Percentiles rank a stretch among this genome's conserved stretches.
phyloP scores from a whole-genome alignment of 2,888 invertebrate species.

The Dryocosmus kuriphilus region DNA sequence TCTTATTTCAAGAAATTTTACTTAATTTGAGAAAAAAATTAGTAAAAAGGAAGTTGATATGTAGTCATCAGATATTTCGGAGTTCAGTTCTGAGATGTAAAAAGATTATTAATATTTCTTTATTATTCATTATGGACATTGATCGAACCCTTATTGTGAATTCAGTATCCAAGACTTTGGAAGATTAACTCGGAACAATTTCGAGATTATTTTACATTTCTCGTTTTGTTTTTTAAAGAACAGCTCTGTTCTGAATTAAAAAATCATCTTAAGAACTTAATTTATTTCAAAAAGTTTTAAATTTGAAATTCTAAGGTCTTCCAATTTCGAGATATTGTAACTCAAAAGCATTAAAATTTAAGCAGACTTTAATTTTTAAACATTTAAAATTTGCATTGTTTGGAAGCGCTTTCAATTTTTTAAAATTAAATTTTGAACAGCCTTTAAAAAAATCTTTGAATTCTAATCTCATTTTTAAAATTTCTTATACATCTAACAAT shows the following conservation, averaged over 20 bases:
- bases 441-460: not conserved
- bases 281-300: not conserved
- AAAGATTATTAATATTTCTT: not conserved
- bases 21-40: constrained; percentile 3
- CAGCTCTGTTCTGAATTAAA: constrained; percentile 32
- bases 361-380: not conserved
- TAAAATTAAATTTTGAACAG: not conserved
- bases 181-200: no score
- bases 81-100: constrained; percentile 17
- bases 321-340: not conserved
- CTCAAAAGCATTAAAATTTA: not conserved
- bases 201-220: no score
- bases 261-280: not conserved
- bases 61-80: constrained; percentile 22
- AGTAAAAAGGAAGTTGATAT: constrained; percentile 25
- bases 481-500: not conserved
- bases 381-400: not conserved
- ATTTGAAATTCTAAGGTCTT: not conserved
- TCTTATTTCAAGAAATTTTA: constrained; percentile 1
- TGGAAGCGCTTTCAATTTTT: constrained; percentile 11
- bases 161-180: not conserved
- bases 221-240: not conserved
- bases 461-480: not conserved
- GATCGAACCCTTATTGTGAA: not conserved
- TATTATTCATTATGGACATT: not conserved